A percentile compares a stretch with the other conserved stretches of the same genome.
phyloP scores from a whole-genome alignment of 2,113 vertebrate species.

The Rhinolophus sinicus region DNA sequence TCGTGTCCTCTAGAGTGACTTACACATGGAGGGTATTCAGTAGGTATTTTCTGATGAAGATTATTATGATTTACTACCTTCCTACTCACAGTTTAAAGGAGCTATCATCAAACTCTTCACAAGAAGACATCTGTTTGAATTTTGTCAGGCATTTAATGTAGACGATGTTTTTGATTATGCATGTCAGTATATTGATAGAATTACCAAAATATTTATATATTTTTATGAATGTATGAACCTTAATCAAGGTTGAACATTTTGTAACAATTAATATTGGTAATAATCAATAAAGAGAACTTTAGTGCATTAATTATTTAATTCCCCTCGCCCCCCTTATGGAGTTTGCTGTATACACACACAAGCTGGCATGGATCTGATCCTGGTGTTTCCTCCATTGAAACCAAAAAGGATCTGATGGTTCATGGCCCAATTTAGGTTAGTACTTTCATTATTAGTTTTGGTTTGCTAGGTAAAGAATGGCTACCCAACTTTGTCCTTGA shows the following conservation, averaged over 20 bases:
- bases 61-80: not conserved
- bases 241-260: not conserved
- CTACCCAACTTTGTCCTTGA: not conserved
- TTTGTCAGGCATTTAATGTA: not conserved
- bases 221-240: not conserved
- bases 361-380: not conserved
- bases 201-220: slow-evolving; percentile 7
- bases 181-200: not conserved
- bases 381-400: not conserved
- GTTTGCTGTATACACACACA: not conserved
- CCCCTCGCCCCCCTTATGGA: not conserved
- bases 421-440: not conserved
- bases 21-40: not conserved
- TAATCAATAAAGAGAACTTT: not conserved
- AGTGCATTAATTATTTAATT: not conserved
- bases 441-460: slow-evolving; percentile 9
- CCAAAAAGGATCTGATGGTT: not conserved
- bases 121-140: not conserved
- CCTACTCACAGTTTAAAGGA: not conserved
- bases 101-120: not conserved
- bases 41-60: not conserved
- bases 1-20: not conserved
- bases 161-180: not conserved
- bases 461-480: not conserved
- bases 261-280: not conserved